A percentile compares a stretch with the other conserved stretches of the same genome.
phyloP scores from a whole-genome alignment of 2,797 vertebrate genomes.

The Pelodytes ibericus region DNA sequence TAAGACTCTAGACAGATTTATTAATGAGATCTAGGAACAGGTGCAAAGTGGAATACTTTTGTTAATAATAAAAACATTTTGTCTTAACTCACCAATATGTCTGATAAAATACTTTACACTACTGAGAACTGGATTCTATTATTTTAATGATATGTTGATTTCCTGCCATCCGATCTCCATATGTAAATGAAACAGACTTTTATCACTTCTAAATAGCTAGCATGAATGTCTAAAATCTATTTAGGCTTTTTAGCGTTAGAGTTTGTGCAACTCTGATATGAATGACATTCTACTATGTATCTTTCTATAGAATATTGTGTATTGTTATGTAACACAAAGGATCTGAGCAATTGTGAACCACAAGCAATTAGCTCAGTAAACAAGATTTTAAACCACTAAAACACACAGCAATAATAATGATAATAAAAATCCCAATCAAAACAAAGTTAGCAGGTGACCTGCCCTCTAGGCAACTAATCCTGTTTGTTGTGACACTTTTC shows the following conservation, averaged over 20 bases:
- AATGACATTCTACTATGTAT: neutral
- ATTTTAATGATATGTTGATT: neutral
- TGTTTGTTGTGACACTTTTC: neutral
- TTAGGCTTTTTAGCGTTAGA: neutral
- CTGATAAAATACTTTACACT: neutral
- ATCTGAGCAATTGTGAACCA: neutral
- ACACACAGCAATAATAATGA: neutral
- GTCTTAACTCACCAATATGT: neutral
- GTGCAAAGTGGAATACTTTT: too few relatives aligned
- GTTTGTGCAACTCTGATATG: slow-evolving; percentile 6
- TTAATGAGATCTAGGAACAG: too few relatives aligned
- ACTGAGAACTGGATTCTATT: neutral
- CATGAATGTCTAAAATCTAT: slow-evolving; percentile 9
- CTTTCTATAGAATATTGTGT: slow-evolving; percentile 7
- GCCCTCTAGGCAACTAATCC: neutral
- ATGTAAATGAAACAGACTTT: neutral
- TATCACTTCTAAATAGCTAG: neutral
- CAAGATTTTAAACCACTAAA: neutral
- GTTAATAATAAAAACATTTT: too few relatives aligned
- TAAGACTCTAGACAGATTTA: too few relatives aligned
- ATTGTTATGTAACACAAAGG: neutral
- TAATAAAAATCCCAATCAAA: neutral
- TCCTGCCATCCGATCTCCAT: neutral
- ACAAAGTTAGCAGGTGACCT: neutral
- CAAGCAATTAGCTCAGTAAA: neutral